Percentiles rank a stretch among this genome's conserved stretches.
Conservation (phyloP, 2,888 invertebrate species). For the Noctua fimbriata region DNA sequence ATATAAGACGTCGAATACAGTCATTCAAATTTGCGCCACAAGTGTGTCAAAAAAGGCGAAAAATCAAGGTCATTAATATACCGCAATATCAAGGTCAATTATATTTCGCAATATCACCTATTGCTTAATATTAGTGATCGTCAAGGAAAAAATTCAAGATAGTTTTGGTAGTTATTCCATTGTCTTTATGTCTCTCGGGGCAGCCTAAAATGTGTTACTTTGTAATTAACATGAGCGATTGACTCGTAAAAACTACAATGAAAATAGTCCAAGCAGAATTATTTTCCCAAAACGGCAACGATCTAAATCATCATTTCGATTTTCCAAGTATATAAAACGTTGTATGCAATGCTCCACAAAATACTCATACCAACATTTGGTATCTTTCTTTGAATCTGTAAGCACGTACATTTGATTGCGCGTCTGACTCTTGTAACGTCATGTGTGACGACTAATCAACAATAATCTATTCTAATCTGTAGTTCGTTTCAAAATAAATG, state of each 20-base stretch:
- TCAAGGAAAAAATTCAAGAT: neutral
- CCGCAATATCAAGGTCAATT: neutral
- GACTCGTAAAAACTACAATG: too few relatives aligned
- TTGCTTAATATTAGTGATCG: neutral
- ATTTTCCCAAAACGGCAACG: neutral
- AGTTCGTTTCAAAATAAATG: neutral
- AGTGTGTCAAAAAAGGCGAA: too few relatives aligned
- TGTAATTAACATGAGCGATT: neutral
- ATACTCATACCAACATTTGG: neutral
- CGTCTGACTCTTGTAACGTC: neutral
- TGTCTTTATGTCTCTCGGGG: too few relatives aligned
- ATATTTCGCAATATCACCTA: neutral
- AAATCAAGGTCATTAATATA: neutral
- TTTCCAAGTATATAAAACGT: too few relatives aligned
- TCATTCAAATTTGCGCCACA: neutral
- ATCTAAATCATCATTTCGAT: neutral
- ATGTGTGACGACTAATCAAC: neutral
- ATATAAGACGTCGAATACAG: neutral
- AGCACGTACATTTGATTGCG: neutral
- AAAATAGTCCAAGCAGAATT: too few relatives aligned
- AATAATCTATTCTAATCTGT: neutral
- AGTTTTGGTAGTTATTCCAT: too few relatives aligned
- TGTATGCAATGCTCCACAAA: neutral
- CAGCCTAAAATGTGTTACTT: too few relatives aligned
- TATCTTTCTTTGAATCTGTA: neutral